phyloP scores from a whole-genome alignment of 2,888 invertebrate genomes.

The Drosophila prostipennis region DNA sequence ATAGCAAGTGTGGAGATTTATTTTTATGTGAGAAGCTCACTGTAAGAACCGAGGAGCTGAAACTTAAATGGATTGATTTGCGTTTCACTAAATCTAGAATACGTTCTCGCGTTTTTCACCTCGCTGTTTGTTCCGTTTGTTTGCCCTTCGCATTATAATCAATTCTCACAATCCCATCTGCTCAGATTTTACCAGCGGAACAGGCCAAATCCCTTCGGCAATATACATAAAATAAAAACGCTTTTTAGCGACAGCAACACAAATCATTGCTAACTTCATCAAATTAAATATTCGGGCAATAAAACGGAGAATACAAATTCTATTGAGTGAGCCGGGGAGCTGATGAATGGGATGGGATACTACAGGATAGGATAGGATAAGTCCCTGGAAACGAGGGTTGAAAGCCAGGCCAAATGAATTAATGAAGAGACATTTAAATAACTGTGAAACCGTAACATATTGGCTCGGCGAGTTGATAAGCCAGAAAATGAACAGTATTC shows the following conservation, averaged over 20 bases:
- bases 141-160: conserved; percentile 33
- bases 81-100: not conserved
- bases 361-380: conserved; percentile 18
- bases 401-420: conserved; percentile 49
- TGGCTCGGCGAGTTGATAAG: conserved; percentile 60
- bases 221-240: conserved; percentile 16
- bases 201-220: conserved; percentile 31
- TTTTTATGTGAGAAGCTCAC: not conserved
- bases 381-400: conserved; percentile 30
- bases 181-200: conserved; percentile 15
- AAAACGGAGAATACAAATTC: conserved; percentile 77
- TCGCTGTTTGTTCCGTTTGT: conserved; percentile 6
- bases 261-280: conserved; percentile 80
- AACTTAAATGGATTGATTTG: conserved; percentile 1
- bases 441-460: conserved; percentile 76
- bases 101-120: conserved; percentile 2
- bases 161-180: conserved; percentile 37
- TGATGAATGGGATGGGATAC: conserved; percentile 57
- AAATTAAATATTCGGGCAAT: conserved; percentile 78
- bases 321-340: conserved; percentile 46
- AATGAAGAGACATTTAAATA: conserved; percentile 72
- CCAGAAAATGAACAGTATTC: conserved; percentile 34
- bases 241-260: conserved; percentile 54
- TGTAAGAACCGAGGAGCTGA: not conserved
- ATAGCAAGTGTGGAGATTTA: not conserved